Conservation (phyloP, 1,140 invertebrate species). For the Bombus confusus region DNA sequence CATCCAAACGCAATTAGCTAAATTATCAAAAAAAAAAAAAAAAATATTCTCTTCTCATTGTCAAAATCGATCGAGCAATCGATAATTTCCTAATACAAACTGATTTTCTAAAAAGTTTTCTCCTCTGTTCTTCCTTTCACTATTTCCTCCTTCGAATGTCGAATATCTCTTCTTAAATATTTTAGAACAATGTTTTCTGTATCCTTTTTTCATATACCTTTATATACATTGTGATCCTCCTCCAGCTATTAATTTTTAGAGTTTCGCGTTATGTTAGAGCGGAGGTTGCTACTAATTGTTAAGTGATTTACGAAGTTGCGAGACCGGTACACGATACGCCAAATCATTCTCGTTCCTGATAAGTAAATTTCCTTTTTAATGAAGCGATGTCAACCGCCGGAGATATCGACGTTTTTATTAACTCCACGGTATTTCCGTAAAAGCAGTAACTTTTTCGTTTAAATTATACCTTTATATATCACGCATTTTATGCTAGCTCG, state of each 20-base stretch:
- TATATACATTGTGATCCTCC: background rate
- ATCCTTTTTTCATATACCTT: background rate
- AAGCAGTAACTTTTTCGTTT: conserved; percentile 3
- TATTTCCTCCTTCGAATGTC: background rate
- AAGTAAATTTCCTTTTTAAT: conserved; percentile 19
- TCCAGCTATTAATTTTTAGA: conserved; percentile 18
- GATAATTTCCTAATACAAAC: background rate
- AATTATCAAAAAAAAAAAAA: no score
- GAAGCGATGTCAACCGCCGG: background rate
- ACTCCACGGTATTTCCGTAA: background rate
- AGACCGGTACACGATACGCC: background rate
- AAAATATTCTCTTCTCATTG: no score
- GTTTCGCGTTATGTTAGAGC: background rate
- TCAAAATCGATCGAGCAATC: background rate
- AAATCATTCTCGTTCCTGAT: conserved; percentile 2
- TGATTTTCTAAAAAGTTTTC: background rate
- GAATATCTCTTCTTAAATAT: background rate
- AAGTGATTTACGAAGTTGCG: conserved; percentile 5
- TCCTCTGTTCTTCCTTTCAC: background rate
- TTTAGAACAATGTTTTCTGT: background rate
- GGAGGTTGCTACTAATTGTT: background rate
- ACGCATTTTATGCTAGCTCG: background rate
- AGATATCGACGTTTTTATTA: conserved; percentile 6
- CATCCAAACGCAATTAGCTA: no score
- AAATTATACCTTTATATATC: conserved; percentile 8